Conservation (phyloP, 2,113 vertebrate species). For the Progne subis region DNA sequence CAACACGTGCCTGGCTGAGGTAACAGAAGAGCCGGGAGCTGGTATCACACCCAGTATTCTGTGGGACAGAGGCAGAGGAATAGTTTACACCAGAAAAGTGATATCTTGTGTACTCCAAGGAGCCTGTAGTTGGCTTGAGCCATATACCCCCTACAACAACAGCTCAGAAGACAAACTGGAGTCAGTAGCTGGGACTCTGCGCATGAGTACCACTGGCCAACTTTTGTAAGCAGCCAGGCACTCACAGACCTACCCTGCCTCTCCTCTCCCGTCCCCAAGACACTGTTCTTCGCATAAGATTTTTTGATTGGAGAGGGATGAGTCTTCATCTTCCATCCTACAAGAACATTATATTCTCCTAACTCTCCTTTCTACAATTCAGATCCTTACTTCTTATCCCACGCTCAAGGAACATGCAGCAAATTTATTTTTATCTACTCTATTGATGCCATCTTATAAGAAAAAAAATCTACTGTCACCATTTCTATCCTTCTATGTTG, state of each 20-base stretch:
- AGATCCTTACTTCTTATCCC: neutral
- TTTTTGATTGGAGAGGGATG: neutral
- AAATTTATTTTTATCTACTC: neutral
- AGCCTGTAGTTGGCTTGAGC: neutral
- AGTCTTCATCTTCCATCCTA: neutral
- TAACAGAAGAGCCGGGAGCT: neutral
- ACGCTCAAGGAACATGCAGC: neutral
- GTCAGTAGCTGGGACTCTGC: neutral
- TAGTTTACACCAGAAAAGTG: neutral
- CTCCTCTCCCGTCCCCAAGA: neutral
- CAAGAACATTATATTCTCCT: neutral
- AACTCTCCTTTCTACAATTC: neutral
- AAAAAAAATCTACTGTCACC: neutral
- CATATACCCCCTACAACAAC: neutral
- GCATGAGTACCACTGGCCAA: neutral
- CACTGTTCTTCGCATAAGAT: neutral
- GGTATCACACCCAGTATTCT: neutral
- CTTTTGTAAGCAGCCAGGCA: neutral
- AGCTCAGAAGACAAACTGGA: neutral
- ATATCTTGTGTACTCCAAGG: neutral
- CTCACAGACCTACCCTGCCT: neutral
- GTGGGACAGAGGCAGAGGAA: neutral
- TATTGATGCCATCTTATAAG: neutral
- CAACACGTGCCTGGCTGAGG: neutral
- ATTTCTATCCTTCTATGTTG: neutral